These are phyloP conservation scores for Numida meleagris DNA, from an alignment of 2,113 vertebrate species.

Conservation along the genomic window DNA sequence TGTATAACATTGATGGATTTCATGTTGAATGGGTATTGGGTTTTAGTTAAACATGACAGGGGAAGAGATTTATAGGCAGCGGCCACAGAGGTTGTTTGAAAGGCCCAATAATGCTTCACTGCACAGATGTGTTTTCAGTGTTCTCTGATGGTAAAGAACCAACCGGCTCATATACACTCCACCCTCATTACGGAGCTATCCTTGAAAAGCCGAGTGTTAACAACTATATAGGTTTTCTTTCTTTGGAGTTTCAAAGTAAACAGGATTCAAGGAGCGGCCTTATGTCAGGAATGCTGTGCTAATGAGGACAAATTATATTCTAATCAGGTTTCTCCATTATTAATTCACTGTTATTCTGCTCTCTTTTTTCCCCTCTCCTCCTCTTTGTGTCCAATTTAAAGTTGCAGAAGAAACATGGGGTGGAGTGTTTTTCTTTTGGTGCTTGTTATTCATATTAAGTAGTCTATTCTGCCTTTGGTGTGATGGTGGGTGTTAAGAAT, in stretches of 20 bases:
- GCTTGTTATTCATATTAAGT: conserved; percentile 77
- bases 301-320: conserved; percentile 82
- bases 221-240: conserved; percentile 75
- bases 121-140: conserved; percentile 66
- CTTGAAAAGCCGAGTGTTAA: conserved; percentile 71
- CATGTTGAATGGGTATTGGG: conserved; percentile 91
- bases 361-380: conserved; percentile 9
- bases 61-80: conserved; percentile 87
- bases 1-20: conserved; percentile 90
- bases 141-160: conserved; percentile 70
- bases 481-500: conserved; percentile 72
- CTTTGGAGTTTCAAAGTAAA: conserved; percentile 80
- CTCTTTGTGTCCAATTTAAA: conserved; percentile 75
- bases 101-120: conserved; percentile 80
- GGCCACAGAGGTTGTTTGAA: conserved; percentile 81
- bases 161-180: conserved; percentile 50
- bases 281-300: conserved; percentile 75
- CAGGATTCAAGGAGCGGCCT: conserved; percentile 73
- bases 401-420: conserved; percentile 74
- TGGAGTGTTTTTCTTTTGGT: conserved; percentile 71
- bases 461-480: conserved; percentile 63
- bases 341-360: conserved; percentile 73
- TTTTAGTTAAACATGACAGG: conserved; percentile 88
- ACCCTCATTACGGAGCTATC: conserved; percentile 64
- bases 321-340: conserved; percentile 79